These are phyloP conservation scores for Amphiprion percula DNA, from an alignment of 2,113 vertebrate species.

Conservation along the genomic window DNA sequence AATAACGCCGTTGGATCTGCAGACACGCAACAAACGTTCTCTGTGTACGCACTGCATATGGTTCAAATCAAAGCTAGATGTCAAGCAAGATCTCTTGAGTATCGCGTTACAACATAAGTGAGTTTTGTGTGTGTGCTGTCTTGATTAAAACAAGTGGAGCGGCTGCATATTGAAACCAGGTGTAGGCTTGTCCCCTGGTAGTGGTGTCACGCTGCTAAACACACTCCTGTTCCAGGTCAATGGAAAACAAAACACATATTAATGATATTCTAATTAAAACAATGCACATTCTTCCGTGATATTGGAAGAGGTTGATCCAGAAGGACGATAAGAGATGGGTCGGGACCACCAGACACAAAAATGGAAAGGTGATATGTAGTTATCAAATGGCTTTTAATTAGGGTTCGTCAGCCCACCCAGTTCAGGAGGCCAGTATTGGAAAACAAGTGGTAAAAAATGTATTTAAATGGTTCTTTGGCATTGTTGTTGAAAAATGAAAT, in stretches of 20 bases:
- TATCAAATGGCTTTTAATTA: too few relatives aligned
- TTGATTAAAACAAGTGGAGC: slow-evolving; percentile 45
- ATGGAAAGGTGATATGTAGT: too few relatives aligned
- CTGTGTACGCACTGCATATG: slow-evolving; percentile 47
- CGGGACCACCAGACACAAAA: too few relatives aligned
- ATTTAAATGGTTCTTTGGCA: too few relatives aligned
- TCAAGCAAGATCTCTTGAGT: slow-evolving; percentile 27
- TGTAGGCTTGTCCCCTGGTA: slow-evolving; percentile 39
- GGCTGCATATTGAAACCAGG: slow-evolving; percentile 64
- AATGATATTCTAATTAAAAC: slow-evolving; percentile 31
- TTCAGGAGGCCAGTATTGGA: too few relatives aligned
- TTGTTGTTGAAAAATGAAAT: too few relatives aligned
- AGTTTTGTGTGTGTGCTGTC: not conserved
- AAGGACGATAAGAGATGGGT: not conserved
- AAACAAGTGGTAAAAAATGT: too few relatives aligned
- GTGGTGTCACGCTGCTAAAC: slow-evolving; percentile 4
- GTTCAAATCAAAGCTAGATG: slow-evolving; percentile 57
- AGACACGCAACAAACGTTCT: slow-evolving; percentile 28
- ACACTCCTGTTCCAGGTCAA: slow-evolving; percentile 35
- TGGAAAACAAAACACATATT: slow-evolving; percentile 30
- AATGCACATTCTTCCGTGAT: not conserved
- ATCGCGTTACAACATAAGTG: slow-evolving; percentile 41
- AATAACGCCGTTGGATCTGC: slow-evolving; percentile 26
- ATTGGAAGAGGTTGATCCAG: not conserved
- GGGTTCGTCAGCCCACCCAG: too few relatives aligned